These are phyloP conservation scores for Enteromius fasciolatus DNA, from an alignment of 2,797 vertebrate species.

Conservation along the genomic window DNA sequence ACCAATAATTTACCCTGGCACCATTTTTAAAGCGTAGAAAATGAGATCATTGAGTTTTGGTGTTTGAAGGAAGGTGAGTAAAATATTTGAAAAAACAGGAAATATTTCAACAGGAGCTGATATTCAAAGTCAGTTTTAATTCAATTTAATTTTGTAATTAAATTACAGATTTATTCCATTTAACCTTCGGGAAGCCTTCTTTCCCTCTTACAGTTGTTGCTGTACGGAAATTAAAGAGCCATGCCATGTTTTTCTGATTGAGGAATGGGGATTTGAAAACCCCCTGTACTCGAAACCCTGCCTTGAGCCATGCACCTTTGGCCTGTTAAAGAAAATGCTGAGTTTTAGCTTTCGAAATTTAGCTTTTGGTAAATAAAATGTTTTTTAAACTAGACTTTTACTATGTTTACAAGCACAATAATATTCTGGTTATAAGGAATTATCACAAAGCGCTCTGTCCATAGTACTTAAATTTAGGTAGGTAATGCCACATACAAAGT, in stretches of 20 bases:
- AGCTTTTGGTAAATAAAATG: neutral
- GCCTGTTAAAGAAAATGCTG: neutral
- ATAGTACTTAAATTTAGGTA: neutral
- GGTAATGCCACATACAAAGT: neutral
- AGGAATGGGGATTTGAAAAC: neutral
- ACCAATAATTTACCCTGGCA: constrained; percentile 70
- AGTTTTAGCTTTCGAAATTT: constrained; percentile 5
- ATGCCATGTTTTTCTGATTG: constrained; percentile 12
- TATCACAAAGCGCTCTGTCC: neutral
- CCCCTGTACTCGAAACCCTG: constrained; percentile 10
- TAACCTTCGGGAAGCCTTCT: neutral
- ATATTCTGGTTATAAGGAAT: neutral
- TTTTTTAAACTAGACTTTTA: neutral
- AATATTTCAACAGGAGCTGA: constrained; percentile 16
- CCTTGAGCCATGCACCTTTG: constrained; percentile 6
- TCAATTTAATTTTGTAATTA: neutral
- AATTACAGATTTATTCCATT: neutral
- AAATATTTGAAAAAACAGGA: constrained; percentile 34
- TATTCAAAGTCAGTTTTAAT: constrained; percentile 31
- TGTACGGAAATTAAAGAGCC: constrained; percentile 10
- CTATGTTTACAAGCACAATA: neutral
- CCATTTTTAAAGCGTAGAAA: constrained; percentile 63
- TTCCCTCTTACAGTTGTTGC: neutral
- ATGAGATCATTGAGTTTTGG: constrained; percentile 67
- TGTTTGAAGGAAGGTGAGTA: constrained; percentile 50